A percentile compares a stretch with the other conserved stretches of the same genome.
phyloP scores from a whole-genome alignment of 2,113 vertebrate species.

The Dipodomys ordii region DNA sequence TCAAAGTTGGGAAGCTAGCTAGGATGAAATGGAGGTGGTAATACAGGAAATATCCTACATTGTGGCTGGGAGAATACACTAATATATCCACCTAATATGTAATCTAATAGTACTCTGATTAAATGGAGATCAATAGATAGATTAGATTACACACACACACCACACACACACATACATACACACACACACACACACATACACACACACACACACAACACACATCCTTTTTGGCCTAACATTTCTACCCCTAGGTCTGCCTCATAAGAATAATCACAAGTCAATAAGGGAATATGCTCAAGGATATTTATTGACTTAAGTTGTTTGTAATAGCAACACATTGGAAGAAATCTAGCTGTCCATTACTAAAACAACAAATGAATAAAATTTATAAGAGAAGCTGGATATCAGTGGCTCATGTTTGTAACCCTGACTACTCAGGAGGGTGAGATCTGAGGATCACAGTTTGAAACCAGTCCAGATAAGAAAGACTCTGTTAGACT shows the following conservation, averaged over 20 bases:
- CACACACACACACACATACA: too few relatives aligned
- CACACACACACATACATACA: too few relatives aligned
- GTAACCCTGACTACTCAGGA: too few relatives aligned
- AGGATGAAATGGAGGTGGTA: not conserved
- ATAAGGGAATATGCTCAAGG: not conserved
- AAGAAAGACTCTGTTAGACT: too few relatives aligned
- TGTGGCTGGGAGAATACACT: not conserved
- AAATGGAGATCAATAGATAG: not conserved
- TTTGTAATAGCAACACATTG: not conserved
- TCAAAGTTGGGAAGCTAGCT: not conserved
- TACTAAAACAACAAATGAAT: not conserved
- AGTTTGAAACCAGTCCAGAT: too few relatives aligned
- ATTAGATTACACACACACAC: too few relatives aligned
- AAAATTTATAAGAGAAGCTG: not conserved
- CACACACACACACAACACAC: too few relatives aligned
- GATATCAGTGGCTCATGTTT: too few relatives aligned
- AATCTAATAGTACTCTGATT: not conserved
- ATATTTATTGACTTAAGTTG: not conserved
- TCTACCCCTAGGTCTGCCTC: not conserved
- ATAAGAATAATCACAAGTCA: slow-evolving; percentile 13
- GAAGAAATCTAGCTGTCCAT: not conserved
- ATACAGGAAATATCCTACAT: not conserved
- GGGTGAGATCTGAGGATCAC: too few relatives aligned
- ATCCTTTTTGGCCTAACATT: not conserved
- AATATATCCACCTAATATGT: not conserved